A percentile compares a stretch with the other conserved stretches of the same genome.
Conservation (phyloP, 2,888 invertebrate species). For the Lissocephala sabroskyi region DNA sequence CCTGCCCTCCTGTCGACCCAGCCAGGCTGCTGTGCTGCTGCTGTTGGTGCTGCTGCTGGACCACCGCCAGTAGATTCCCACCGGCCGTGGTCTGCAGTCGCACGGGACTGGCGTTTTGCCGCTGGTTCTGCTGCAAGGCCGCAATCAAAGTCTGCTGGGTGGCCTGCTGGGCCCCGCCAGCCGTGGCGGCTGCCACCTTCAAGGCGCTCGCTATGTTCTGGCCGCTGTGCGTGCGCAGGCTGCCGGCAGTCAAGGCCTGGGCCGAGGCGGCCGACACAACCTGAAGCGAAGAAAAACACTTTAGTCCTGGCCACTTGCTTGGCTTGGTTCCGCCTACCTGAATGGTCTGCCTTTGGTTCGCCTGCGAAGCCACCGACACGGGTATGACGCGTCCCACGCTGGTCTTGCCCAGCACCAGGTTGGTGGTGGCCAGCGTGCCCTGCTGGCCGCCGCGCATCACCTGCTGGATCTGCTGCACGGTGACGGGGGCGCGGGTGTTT, state of each 20-base stretch:
- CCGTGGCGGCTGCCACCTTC: slow-evolving; percentile 73
- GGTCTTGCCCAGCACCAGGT: slow-evolving; percentile 76
- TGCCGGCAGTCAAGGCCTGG: slow-evolving; percentile 73
- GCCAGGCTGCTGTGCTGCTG: slow-evolving; percentile 33
- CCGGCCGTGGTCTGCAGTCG: slow-evolving; percentile 75
- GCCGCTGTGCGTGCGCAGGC: slow-evolving; percentile 73
- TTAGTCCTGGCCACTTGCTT: neutral
- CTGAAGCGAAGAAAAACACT: slow-evolving; percentile 51
- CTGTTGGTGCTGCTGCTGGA: slow-evolving; percentile 72
- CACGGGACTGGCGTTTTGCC: slow-evolving; percentile 77
- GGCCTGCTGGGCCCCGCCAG: slow-evolving; percentile 68
- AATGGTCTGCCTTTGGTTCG: slow-evolving; percentile 75
- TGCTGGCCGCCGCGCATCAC: slow-evolving; percentile 78
- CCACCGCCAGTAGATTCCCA: slow-evolving; percentile 76
- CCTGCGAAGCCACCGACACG: slow-evolving; percentile 76
- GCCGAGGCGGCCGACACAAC: slow-evolving; percentile 76
- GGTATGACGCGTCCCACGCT: slow-evolving; percentile 79
- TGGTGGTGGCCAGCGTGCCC: slow-evolving; percentile 67
- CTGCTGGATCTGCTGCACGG: slow-evolving; percentile 83
- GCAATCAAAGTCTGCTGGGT: slow-evolving; percentile 75
- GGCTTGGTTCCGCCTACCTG: slow-evolving; percentile 63
- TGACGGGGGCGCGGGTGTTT: slow-evolving; percentile 78
- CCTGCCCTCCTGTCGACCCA: slow-evolving; percentile 45
- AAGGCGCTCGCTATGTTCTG: slow-evolving; percentile 74
- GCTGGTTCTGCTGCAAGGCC: slow-evolving; percentile 74